Evolutionary conservation across 2,797 vertebrate species (phyloP), one percentile per base, ranked within the genome.

Genomic region (Anguilla obscura): DNA sequence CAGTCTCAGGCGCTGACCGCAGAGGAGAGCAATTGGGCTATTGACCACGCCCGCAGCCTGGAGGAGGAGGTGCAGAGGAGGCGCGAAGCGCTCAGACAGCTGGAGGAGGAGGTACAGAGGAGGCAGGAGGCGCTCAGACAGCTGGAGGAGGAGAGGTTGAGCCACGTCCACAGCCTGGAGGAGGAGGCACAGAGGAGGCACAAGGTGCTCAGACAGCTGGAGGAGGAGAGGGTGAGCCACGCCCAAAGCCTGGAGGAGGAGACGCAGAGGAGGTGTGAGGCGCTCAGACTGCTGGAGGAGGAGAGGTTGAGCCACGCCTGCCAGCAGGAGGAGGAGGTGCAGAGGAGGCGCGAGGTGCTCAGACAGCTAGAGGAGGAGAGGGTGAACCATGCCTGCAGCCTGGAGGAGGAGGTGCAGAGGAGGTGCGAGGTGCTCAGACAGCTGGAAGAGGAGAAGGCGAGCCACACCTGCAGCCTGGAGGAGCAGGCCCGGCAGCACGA

Each of bases 1-100:
- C 95, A 96, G 80, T 98, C 98, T 0, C 97, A 97, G 71, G 97
- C 96, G 0, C 79, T 97, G 60, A 90, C 97, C 84, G 92, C 92
- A 0, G 96, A 96, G 90, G 96, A 97, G 7, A 93, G 91, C 0
- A 66, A 66, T 88, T 85, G 54, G 88, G 90, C 91, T 0, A 84
- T 45, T 45, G 40, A 45, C 40, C 40, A 45, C 40, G 40, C 40
- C 40, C 40, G 3, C 18, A 45, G 85, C 91, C 95, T 95, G 66
- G 96, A 97, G 86, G 93, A 95, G 0, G 95, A 95, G 89, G 90
- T 94, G 88, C 95, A 95, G 80, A 97, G 92, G 98, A 96, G 80
- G 98, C 98, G 0, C 97, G 97, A 89, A 97, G 94, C 0, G 96
- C 9, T 58, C 16, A 18, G 54, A 58, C 54, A 58, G 9, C 54